Base-by-base conservation (phyloP, 2,113 vertebrate genomes). In the Anthoscopus minutus region DNA sequence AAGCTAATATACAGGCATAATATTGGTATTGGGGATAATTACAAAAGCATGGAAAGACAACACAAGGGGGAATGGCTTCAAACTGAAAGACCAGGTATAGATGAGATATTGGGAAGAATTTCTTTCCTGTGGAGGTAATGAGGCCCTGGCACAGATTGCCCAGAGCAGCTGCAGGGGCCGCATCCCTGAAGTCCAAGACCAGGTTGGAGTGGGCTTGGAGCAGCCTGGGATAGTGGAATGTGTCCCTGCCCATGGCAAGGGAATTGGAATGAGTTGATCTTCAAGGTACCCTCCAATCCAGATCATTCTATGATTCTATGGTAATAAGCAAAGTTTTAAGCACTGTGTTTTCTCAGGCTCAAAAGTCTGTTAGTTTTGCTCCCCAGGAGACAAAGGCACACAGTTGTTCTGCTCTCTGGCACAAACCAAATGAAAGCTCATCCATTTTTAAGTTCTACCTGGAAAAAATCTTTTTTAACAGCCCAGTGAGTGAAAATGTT, bases 191-290 rank as follows among this genome's bases (percentile, higher is more conserved):
- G 30, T 35, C 16, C 47, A 61, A 67, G 70, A 11, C 38, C 38
- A 35, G 54, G 24, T 0, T 40, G 54, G n/a, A 69, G 0, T 1
- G 40, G 17, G 12, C 35, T 76, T 30, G 18, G 70, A 61, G 30
- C 17, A 82, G 15, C 25, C 24, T 67, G 40, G n/a, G 3, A 2
- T 22, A 40, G 54, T 15, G 70, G 25, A 31, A 76, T 33, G 15
- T 7, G 25, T 21, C 12, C 12, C 21, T 56, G 62, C 6, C 31
- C 15, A 42, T 16, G 30, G 62, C 17, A 76, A 20, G 8, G 37
- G 24, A 24, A 12, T 5, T 58, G 23, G 20, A 85, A 79, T 7
- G 13, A 58, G 24, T 20, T 58, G n/a, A 65, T 40, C 12, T 79
- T 72, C 42, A 51, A 45, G 12, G 24, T 27, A n/a, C 7, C 17